Base-by-base conservation (phyloP, 2,113 vertebrate species). In the Anthoscopus minutus region DNA sequence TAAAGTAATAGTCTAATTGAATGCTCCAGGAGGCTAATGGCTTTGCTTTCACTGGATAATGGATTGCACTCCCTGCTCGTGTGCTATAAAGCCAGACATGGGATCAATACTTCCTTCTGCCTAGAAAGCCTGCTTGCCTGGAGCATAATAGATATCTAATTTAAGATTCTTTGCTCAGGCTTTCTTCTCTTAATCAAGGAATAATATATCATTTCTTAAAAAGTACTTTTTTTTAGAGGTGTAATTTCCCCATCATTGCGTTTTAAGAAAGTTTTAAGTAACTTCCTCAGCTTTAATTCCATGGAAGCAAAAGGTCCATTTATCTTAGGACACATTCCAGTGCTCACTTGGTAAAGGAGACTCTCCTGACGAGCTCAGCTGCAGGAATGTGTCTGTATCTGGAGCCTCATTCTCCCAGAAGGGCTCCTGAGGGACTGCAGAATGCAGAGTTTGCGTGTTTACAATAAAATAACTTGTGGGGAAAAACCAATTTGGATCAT, bases 1-100 rank as follows among this genome's bases (percentile, higher is more conserved):
- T 96, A 97, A 98, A 98, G 95, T 97, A 98, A 98, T 96, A 96
- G 97, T 61, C 91, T 97, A 97, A 97, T 93, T 94, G 98, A 97
- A 97, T 96, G 95, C 92, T 95, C 42, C 57, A 97, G 89, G 50
- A 97, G 22, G 89, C 93, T 97, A 97, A 97, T 97, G 97, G 97
- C 53, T 96, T 96, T 95, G 60, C 93, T 96, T 96, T 97, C 88
- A 67, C 84, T 83, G 87, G 67, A 71, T 96, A 98, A 98, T 95
- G 82, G 96, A 98, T 97, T 96, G 44, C 48, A 71, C 84, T 96
- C 89, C 73, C 44, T 87, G 77, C 92, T 96, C 65, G 30, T 93
- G 72, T 89, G 94, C 89, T 96, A 93, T 96, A 96, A 93, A 96
- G 45, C 78, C 80, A 97, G 94, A 95, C 81, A 60, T 23, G 79